Evolutionary conservation across 2,888 invertebrate species (phyloP), one percentile per base, ranked within the genome.

Genomic region (Drosophila peninsularis): DNA sequence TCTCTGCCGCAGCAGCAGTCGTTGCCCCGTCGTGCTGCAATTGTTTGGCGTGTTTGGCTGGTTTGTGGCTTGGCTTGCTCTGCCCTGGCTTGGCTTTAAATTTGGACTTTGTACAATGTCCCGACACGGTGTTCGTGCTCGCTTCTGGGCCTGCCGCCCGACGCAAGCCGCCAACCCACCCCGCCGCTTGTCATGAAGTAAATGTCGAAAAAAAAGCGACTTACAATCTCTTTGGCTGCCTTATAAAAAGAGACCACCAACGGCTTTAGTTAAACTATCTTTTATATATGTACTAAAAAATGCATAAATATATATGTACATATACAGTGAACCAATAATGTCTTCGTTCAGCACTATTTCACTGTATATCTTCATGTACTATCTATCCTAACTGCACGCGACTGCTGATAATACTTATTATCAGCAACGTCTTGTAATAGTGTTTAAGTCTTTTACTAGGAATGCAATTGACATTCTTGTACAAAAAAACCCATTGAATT

Each of bases 21-120:
- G 71, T 68, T 69, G 64, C 71, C 65, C 69, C 67, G 78, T 77
- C 78, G 74, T 68, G 78, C 65, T 68, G 81, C 85, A 83, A 83
- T 88, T 83, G 88, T 83, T 83, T 83, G 84, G 84, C 85, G 68
- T 71, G 87, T 84, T 83, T 85, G 80, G 88, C 86, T 88, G 82
- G 87, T 86, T 82, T 86, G 84, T 47, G 67, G 73, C 77, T 56
- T 61, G 55, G n/a, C n/a, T 68, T 49, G 73, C 41, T 55, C 52
- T 55, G 54, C 34, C 36, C 54, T 37, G 56, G 56, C 54, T 44
- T 70, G 53, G 55, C 52, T 57, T 64, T 34, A 67, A 67, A 71
- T 83, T 83, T 83, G 88, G 88, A 83, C 83, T 83, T 83, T 83
- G 83, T 57, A 82, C 75, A 75, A 61, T 44, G 71, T 68, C 68